Conservation (phyloP, 2,113 vertebrate genomes). For the Hippocampus mohnikei region DNA sequence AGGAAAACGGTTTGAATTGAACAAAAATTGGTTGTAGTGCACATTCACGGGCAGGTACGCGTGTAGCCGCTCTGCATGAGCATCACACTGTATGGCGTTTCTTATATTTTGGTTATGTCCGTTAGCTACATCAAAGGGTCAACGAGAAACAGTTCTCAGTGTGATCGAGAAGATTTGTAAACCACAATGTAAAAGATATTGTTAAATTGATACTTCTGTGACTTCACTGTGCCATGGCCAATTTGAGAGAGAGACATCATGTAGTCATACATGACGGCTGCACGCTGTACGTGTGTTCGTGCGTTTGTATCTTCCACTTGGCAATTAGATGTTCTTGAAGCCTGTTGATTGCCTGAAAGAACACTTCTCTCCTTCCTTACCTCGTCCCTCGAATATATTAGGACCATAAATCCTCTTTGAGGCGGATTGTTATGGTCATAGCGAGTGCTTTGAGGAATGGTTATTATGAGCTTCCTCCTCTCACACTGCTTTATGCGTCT, state of each 20-base stretch:
- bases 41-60: too few species aligned
- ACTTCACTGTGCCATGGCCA: background rate
- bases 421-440: constrained; percentile 77
- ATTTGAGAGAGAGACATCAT: background rate
- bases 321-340: constrained; percentile 46
- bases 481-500: constrained; percentile 70
- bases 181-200: too few species aligned
- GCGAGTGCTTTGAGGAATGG: constrained; percentile 75
- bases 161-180: too few species aligned
- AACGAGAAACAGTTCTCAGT: too few species aligned
- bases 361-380: constrained; percentile 31
- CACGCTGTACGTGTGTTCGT: background rate
- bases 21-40: too few species aligned
- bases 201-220: too few species aligned
- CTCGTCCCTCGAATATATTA: constrained; percentile 64
- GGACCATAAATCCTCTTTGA: constrained; percentile 71
- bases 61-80: too few species aligned
- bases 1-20: too few species aligned
- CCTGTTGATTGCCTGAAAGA: constrained; percentile 48
- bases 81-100: too few species aligned
- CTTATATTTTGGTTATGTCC: too few species aligned
- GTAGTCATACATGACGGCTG: background rate
- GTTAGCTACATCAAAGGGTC: too few species aligned
- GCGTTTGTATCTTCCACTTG: constrained; percentile 24
- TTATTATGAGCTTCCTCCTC: constrained; percentile 70